Conservation (phyloP, 1,140 invertebrate genomes). For the Hirudo medicinalis region DNA sequence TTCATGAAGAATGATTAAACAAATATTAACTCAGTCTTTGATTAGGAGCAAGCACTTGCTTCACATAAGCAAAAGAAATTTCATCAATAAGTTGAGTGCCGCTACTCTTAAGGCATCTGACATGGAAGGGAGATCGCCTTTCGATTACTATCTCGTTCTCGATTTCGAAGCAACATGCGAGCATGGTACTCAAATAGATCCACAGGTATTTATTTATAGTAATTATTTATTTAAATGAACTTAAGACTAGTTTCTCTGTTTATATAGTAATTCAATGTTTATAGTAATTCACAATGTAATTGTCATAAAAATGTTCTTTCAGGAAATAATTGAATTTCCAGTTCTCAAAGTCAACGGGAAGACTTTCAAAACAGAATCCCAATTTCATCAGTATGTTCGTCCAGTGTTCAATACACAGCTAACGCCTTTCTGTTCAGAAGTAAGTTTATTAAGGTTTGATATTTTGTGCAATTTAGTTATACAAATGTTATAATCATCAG, state of each 20-base stretch:
- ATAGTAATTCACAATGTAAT: too few species aligned
- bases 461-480: not conserved
- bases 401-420: constrained; percentile 45
- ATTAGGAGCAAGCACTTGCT: too few species aligned
- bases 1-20: too few species aligned
- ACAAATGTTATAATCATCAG: too few species aligned
- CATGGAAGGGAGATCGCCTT: constrained; percentile 24
- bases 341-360: constrained; percentile 47
- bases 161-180: constrained; percentile 54
- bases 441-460: constrained; percentile 18
- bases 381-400: constrained; percentile 51
- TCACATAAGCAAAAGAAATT: too few species aligned
- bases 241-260: not conserved
- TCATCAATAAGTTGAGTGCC: too few species aligned
- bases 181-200: constrained; percentile 28
- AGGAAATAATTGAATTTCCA: constrained; percentile 58
- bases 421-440: constrained; percentile 48
- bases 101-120: too few species aligned
- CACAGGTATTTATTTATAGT: constrained; percentile 34
- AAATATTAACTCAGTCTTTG: too few species aligned
- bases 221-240: constrained; percentile 1
- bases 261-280: constrained; percentile 3
- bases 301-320: constrained; percentile 35
- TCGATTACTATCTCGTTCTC: constrained; percentile 47
- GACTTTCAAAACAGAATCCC: constrained; percentile 44